Evolutionary conservation across 2,888 invertebrate genomes (phyloP).

Genomic region (Drosophila limbata): DNA sequence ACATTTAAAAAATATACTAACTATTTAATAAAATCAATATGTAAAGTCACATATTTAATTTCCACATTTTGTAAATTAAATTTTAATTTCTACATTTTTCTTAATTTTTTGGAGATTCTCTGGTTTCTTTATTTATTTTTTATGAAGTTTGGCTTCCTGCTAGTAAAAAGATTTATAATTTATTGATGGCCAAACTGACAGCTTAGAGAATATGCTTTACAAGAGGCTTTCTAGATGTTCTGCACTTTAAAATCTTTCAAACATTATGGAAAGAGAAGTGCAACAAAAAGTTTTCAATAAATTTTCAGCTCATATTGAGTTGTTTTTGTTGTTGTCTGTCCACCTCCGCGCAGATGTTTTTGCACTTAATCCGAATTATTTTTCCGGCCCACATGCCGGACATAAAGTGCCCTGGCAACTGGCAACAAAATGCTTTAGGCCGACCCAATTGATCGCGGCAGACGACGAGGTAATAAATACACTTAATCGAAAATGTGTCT

Average conservation of each 20-base stretch:
- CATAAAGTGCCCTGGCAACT: constrained; percentile 49
- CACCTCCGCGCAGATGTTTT: constrained; percentile 62
- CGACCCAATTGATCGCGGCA: constrained; percentile 29
- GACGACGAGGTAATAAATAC: constrained; percentile 21
- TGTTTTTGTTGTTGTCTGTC: constrained; percentile 31
- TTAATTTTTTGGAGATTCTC: too few species aligned
- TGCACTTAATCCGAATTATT: constrained; percentile 59
- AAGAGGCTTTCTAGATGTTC: not conserved
- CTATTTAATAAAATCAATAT: too few species aligned
- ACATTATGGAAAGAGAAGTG: not conserved
- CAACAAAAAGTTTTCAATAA: not conserved
- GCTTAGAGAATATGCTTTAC: not conserved
- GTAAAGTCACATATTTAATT: too few species aligned
- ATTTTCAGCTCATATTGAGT: constrained; percentile 6
- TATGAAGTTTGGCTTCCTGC: too few species aligned
- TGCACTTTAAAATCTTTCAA: not conserved
- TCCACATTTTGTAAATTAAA: too few species aligned
- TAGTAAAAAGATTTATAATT: too few species aligned
- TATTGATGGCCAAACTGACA: too few species aligned
- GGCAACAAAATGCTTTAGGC: constrained; percentile 15
- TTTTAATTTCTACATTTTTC: too few species aligned
- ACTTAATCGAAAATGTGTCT: constrained; percentile 38
- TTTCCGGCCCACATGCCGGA: constrained; percentile 58
- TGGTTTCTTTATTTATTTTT: too few species aligned
- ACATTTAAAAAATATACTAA: too few species aligned